Evolutionary conservation across 2,797 vertebrate species (phyloP).

Genomic region (Nyctalus aviator): DNA sequence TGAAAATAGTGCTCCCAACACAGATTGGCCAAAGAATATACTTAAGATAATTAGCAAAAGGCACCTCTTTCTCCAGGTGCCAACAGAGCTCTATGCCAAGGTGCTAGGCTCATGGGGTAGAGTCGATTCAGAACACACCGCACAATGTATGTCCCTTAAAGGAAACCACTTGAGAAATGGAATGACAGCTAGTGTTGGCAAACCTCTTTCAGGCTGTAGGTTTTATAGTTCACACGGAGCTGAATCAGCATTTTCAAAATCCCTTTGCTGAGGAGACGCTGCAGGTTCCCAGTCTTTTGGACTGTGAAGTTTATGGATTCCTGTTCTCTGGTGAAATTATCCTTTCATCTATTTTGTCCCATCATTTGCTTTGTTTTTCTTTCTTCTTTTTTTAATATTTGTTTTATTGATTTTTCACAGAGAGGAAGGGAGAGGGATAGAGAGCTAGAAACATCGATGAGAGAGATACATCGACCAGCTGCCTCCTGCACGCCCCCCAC

Average conservation of each 20-base stretch:
- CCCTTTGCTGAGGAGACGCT: not conserved
- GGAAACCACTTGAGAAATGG: constrained; percentile 5
- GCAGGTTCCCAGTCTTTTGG: not conserved
- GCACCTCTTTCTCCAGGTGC: not conserved
- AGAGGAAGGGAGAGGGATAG: too few species aligned
- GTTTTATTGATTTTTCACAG: too few species aligned
- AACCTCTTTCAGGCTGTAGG: not conserved
- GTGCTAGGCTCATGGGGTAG: not conserved
- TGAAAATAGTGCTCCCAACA: not conserved
- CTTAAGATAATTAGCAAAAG: not conserved
- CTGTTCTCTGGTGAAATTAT: not conserved
- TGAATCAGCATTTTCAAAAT: not conserved
- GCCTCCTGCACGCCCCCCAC: too few species aligned
- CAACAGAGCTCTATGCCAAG: not conserved
- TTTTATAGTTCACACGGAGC: not conserved
- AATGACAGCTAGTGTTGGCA: not conserved
- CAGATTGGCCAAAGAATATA: not conserved
- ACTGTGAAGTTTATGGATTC: not conserved
- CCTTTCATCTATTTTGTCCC: not conserved
- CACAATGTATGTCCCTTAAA: not conserved
- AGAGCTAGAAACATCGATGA: too few species aligned
- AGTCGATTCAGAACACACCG: not conserved
- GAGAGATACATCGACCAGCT: too few species aligned
- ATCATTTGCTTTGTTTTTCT: not conserved
- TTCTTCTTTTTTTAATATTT: not conserved